Conservation (phyloP, 2,797 vertebrate species). For the Dipus sagitta region DNA sequence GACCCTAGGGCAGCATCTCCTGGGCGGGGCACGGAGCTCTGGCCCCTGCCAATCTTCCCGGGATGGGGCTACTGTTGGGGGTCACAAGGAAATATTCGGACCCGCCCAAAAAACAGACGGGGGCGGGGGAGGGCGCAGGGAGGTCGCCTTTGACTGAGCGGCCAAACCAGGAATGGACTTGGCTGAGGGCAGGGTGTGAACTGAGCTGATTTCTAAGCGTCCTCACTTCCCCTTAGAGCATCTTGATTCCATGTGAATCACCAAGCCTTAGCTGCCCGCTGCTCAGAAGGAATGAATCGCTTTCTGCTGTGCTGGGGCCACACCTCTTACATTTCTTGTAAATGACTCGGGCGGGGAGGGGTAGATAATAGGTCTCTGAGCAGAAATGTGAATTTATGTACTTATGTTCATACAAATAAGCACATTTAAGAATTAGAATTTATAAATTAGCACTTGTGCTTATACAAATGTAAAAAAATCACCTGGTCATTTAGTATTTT, state of each 20-base stretch:
- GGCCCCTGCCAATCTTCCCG: background rate
- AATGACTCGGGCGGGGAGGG: background rate
- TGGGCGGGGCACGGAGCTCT: background rate
- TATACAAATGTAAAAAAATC: background rate
- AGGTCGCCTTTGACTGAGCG: background rate
- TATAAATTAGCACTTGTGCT: conserved; percentile 27
- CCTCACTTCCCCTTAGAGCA: background rate
- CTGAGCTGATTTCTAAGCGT: background rate
- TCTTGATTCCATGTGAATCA: background rate
- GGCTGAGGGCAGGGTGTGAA: background rate
- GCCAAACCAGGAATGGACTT: background rate
- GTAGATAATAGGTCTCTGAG: background rate
- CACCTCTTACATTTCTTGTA: background rate
- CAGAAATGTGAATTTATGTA: conserved; percentile 2
- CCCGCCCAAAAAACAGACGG: background rate
- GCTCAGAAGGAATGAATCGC: background rate
- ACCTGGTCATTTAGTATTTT: background rate
- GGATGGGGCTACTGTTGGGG: background rate
- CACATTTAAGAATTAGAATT: background rate
- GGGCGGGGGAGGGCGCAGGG: no score
- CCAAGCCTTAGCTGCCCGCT: background rate
- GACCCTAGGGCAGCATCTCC: background rate
- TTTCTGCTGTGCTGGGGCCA: background rate
- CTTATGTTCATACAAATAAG: background rate
- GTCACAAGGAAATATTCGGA: background rate